phyloP scores from a whole-genome alignment of 2,797 vertebrate genomes.

The Muscicapa comitata region DNA sequence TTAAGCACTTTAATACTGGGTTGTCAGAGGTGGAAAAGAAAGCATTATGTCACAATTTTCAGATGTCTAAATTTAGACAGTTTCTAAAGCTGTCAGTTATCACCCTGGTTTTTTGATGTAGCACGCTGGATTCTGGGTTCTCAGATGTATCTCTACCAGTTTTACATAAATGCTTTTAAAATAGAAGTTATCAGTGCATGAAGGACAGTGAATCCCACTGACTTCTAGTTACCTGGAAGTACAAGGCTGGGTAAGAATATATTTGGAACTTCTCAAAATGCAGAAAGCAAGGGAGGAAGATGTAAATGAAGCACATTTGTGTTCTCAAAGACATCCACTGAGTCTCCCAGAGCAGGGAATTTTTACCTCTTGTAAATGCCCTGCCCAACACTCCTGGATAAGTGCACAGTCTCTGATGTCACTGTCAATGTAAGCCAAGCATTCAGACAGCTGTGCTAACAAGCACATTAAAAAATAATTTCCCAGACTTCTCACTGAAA shows the following conservation, averaged over 20 bases:
- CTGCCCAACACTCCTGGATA: not conserved
- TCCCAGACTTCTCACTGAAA: not conserved
- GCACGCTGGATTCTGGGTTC: not conserved
- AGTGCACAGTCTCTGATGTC: not conserved
- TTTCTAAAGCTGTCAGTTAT: not conserved
- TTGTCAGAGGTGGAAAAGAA: not conserved
- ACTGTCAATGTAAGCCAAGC: not conserved
- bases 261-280: not conserved
- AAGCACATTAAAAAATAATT: slow-evolving; percentile 3
- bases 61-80: not conserved
- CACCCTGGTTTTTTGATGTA: not conserved
- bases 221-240: not conserved
- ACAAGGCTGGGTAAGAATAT: not conserved
- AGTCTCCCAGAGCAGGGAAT: not conserved
- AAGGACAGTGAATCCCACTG: slow-evolving; percentile 1
- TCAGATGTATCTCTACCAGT: not conserved
- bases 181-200: not conserved
- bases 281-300: not conserved
- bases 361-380: not conserved
- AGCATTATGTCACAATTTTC: not conserved
- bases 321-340: not conserved
- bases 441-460: not conserved
- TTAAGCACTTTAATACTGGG: not conserved
- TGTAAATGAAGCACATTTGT: not conserved
- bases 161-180: slow-evolving; percentile 30